A percentile compares a stretch with the other conserved stretches of the same genome.
Evolutionary conservation across 35 echinoderm and acorn worm genomes (phyloP).

Genomic region (Ptychodera flava): DNA sequence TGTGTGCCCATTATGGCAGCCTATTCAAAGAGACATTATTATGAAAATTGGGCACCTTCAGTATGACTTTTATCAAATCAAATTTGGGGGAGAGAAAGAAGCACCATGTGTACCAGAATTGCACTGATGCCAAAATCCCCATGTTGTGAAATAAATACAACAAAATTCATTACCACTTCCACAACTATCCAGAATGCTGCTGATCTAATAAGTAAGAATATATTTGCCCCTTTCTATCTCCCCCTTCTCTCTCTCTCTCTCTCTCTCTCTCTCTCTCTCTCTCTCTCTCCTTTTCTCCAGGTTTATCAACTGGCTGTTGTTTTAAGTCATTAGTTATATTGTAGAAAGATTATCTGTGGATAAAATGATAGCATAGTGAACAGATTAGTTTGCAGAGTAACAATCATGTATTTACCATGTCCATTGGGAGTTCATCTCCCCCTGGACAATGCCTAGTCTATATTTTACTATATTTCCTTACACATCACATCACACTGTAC

Average conservation of each 20-base stretch:
- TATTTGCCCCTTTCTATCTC: too few species aligned
- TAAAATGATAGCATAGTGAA: not conserved
- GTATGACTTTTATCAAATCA: not conserved
- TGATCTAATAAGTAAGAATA: too few species aligned
- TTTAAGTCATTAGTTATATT: not conserved
- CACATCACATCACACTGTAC: not conserved
- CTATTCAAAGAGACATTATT: not conserved
- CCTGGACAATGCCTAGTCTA: not conserved
- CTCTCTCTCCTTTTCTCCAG: not conserved
- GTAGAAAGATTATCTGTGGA: not conserved
- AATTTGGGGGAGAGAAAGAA: too few species aligned
- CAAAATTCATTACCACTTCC: too few species aligned
- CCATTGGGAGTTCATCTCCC: not conserved
- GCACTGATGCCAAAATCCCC: too few species aligned
- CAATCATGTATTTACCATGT: not conserved
- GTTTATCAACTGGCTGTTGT: not conserved
- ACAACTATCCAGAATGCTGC: too few species aligned
- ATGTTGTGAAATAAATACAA: too few species aligned
- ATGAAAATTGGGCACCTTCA: not conserved
- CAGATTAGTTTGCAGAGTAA: not conserved
- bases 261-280: too few species aligned
- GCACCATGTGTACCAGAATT: too few species aligned
- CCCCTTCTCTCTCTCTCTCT: too few species aligned
- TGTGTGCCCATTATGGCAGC: not conserved
- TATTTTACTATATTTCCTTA: not conserved